These are phyloP conservation scores for Pyxicephalus adspersus DNA, from an alignment of 2,113 vertebrate species.

Conservation along the genomic window DNA sequence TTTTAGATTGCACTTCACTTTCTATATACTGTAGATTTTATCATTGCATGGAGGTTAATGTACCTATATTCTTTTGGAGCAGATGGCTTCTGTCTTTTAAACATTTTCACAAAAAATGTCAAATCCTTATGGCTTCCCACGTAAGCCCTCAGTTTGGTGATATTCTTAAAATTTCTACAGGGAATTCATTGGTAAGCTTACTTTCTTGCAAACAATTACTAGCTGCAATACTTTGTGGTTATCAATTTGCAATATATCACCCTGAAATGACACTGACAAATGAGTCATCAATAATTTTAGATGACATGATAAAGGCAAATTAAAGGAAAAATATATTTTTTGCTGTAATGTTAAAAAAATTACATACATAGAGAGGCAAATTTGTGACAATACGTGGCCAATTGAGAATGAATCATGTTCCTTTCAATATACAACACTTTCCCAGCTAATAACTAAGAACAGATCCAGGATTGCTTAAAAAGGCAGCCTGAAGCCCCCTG, in stretches of 20 bases:
- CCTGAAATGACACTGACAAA: not conserved
- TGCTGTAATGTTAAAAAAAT: no score
- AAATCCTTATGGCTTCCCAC: slow-evolving; percentile 17
- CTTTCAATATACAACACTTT: no score
- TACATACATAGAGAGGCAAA: no score
- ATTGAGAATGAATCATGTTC: no score
- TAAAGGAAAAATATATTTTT: no score
- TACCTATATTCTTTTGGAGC: not conserved
- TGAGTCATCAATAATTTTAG: not conserved
- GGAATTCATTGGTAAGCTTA: slow-evolving; percentile 10
- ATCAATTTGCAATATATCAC: slow-evolving; percentile 6
- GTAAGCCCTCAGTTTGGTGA: not conserved
- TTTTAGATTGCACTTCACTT: slow-evolving; percentile 15
- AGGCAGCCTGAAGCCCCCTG: not conserved
- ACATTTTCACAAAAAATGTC: slow-evolving; percentile 33
- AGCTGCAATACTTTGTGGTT: not conserved
- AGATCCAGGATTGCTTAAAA: no score
- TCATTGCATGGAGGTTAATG: slow-evolving; percentile 5
- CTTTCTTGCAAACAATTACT: not conserved
- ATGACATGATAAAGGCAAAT: not conserved
- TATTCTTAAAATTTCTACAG: not conserved
- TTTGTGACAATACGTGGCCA: no score
- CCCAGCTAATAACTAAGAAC: no score
- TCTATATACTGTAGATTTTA: not conserved
- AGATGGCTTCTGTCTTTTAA: slow-evolving; percentile 28